Percentiles rank a stretch among this genome's conserved stretches.
Conservation (phyloP, 2,113 vertebrate species). For the Myrmecophaga tridactyla region DNA sequence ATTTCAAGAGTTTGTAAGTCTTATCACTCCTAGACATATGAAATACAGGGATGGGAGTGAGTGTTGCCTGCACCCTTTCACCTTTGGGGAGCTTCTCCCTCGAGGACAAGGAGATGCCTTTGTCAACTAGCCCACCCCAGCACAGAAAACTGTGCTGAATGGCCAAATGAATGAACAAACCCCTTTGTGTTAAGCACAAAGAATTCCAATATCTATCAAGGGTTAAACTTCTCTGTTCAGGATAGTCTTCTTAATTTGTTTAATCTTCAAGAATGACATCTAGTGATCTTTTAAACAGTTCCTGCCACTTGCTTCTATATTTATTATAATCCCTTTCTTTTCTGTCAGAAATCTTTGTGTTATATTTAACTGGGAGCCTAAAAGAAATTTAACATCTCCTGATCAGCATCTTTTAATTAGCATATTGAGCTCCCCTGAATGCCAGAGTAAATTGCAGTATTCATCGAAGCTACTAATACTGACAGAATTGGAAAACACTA, state of each 20-base stretch:
- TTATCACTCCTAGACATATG: not conserved
- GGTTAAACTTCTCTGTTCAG: slow-evolving; percentile 57
- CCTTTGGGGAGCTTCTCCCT: not conserved
- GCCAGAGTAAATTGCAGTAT: slow-evolving; percentile 61
- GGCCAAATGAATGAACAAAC: not conserved
- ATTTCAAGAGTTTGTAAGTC: not conserved
- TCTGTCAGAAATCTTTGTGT: slow-evolving; percentile 65
- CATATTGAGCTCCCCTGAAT: slow-evolving; percentile 60
- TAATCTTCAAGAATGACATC: slow-evolving; percentile 62
- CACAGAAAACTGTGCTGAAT: not conserved
- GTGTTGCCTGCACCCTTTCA: not conserved
- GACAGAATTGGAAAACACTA: slow-evolving; percentile 64
- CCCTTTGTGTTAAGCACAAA: not conserved
- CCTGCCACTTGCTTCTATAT: slow-evolving; percentile 66
- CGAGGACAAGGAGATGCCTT: not conserved
- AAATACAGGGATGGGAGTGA: not conserved
- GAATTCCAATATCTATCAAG: not conserved
- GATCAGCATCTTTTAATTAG: slow-evolving; percentile 76
- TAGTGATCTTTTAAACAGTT: slow-evolving; percentile 65
- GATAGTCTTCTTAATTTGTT: slow-evolving; percentile 52
- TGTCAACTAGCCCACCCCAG: not conserved
- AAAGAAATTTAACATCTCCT: slow-evolving; percentile 74
- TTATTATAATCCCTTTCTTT: slow-evolving; percentile 68
- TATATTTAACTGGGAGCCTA: slow-evolving; percentile 71
- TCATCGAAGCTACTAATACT: slow-evolving; percentile 62